Conservation (phyloP, 2,888 invertebrate genomes). For the Himalopsyche japonica region DNA sequence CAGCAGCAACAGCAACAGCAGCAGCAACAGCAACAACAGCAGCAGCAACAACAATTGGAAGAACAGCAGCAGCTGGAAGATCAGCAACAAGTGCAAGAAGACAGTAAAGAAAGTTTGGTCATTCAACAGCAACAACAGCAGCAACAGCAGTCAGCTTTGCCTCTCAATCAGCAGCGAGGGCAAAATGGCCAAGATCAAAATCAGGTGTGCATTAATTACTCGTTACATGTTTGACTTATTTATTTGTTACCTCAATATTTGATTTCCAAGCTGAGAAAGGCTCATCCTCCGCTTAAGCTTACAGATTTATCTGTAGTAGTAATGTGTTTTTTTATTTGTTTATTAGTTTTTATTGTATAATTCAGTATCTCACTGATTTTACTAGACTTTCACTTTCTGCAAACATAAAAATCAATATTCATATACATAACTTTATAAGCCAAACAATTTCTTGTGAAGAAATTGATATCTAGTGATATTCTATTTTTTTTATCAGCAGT, state of each 20-base stretch:
- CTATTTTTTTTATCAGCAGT: no score
- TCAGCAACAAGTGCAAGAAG: conserved; percentile 32
- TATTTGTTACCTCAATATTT: background rate
- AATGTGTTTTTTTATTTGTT: no score
- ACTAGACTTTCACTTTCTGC: no score
- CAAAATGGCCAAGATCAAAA: conserved; percentile 49
- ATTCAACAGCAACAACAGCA: conserved; percentile 32
- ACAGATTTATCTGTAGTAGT: no score
- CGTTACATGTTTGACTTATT: background rate
- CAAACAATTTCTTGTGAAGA: no score
- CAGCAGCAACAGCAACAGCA: conserved; percentile 58
- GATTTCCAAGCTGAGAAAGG: background rate
- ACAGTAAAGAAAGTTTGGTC: conserved; percentile 37
- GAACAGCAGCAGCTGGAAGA: conserved; percentile 52
- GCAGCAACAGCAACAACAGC: conserved; percentile 57
- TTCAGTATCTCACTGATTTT: no score
- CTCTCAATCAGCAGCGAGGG: conserved; percentile 41
- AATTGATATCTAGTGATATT: no score
- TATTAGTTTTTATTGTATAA: no score
- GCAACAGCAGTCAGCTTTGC: conserved; percentile 41
- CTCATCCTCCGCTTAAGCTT: no score
- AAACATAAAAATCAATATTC: no score
- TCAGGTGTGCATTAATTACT: conserved; percentile 47
- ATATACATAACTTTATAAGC: no score
- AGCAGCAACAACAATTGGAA: conserved; percentile 44